Conservation (phyloP, 1,140 invertebrate species). For the Plectrocnemia conspersa region DNA sequence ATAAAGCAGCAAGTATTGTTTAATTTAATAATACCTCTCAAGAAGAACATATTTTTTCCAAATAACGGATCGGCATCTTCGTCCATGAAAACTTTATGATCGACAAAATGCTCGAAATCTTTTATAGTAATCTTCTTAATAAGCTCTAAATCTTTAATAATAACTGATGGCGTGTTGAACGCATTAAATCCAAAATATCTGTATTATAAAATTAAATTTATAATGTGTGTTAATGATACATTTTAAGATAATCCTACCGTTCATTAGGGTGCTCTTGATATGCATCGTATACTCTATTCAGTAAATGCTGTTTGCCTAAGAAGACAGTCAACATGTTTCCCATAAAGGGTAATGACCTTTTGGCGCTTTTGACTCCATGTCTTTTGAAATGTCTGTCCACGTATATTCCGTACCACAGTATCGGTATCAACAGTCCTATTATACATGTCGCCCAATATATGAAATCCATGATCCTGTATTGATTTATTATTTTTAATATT, state of each 20-base stretch:
- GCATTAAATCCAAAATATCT: constrained; percentile 50
- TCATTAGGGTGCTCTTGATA: constrained; percentile 27
- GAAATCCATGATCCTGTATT: no score
- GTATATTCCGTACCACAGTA: constrained; percentile 24
- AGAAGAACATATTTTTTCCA: constrained; percentile 47
- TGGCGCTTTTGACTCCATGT: constrained; percentile 19
- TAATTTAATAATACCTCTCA: constrained; percentile 37
- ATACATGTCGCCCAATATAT: no score
- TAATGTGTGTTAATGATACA: neutral
- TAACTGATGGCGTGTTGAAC: constrained; percentile 45
- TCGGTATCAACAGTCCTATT: no score
- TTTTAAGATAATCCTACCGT: constrained; percentile 10
- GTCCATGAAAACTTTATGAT: constrained; percentile 46
- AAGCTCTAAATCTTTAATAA: constrained; percentile 54
- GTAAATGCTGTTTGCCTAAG: constrained; percentile 28
- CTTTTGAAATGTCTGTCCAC: constrained; percentile 24
- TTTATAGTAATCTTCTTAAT: constrained; percentile 54
- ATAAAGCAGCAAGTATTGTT: neutral
- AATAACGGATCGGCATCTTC: constrained; percentile 47
- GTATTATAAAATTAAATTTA: constrained; percentile 7
- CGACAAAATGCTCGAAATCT: constrained; percentile 56
- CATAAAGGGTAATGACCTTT: constrained; percentile 20
- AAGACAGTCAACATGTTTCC: constrained; percentile 32
- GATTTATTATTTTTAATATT: no score
- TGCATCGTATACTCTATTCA: constrained; percentile 21